Evolutionary conservation across 2,113 vertebrate genomes (phyloP), one percentile per base, ranked within the genome.

Genomic region (Pontoporia blainvillei): DNA sequence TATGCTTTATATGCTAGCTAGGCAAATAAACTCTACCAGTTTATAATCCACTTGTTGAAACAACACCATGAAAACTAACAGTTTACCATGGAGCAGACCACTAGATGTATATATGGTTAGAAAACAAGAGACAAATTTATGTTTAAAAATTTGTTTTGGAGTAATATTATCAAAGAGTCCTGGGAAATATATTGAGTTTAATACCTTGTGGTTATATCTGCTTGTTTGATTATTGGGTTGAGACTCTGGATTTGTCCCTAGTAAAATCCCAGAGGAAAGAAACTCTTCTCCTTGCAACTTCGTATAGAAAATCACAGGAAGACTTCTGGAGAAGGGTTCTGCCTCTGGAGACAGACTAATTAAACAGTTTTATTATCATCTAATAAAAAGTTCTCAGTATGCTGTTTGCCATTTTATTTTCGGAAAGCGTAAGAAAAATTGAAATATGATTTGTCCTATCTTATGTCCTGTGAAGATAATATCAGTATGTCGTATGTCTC

Each of bases 371-470:
- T 78, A 92, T 90, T 92, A 73, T 62, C 54, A 64, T 78, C 82
- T 75, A 86, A 86, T 86, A 69, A 83, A 87, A 94, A 23, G 84
- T 85, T 86, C 78, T 34, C 52, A 61, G 21, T 36, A 14, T 83
- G 20, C 6, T 79, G 15, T 94, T 86, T 94, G 64, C 46, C 36
- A 79, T 73, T 96, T 86, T 49, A 72, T 82, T 94, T 97, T 95
- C 66, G 66, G 54, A 95, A 95, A 91, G 20, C 20, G 25, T 83
- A 76, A 88, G 62, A 46, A 78, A 97, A 96, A 86, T 36, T 71
- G 44, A 95, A 97, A 62, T n/a, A 84, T 54, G 86, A 67, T 79
- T n/a, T 18, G 1, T 61, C 87, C 1, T 82, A 8, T 84, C 36
- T n/a, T 87, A 27, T 46, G 62, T 3, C 62, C 64, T 79, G 7